phyloP scores from a whole-genome alignment of 2,888 invertebrate species.

The Melanargia galathea region DNA sequence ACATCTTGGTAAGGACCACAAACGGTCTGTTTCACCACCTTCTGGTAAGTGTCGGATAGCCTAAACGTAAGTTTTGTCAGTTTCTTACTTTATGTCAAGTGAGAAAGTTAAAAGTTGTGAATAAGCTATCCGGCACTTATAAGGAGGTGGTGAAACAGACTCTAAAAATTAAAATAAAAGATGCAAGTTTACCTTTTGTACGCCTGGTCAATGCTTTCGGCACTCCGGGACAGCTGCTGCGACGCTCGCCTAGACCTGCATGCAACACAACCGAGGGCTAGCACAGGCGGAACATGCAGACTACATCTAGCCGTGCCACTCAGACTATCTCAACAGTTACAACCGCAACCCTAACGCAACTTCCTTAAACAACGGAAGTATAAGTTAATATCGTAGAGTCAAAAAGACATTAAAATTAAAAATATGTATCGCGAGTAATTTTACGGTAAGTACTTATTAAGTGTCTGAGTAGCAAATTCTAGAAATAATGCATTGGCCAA shows the following conservation, averaged over 20 bases:
- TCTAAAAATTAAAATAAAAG: background rate
- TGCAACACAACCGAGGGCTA: conserved; percentile 81
- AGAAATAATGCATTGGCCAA: conserved; percentile 35
- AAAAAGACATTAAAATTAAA: conserved; percentile 12
- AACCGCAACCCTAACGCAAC: background rate
- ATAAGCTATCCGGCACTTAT: no score
- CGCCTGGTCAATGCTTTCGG: conserved; percentile 84
- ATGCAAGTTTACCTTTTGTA: conserved; percentile 79
- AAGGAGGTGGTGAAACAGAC: no score
- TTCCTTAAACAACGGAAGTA: conserved; percentile 20
- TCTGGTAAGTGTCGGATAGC: no score
- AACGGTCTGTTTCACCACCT: no score
- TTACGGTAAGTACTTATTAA: conserved; percentile 17
- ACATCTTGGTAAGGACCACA: no score
- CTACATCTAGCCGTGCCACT: conserved; percentile 35
- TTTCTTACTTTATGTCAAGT: no score
- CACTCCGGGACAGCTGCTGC: conserved; percentile 88
- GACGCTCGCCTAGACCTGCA: conserved; percentile 94
- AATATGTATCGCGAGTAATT: background rate
- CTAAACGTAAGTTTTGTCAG: no score
- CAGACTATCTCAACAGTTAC: conserved; percentile 18
- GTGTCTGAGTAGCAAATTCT: conserved; percentile 36
- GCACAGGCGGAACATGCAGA: conserved; percentile 76
- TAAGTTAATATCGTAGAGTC: background rate
- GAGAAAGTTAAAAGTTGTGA: no score